These are phyloP conservation scores for Amblyopsis rosae DNA, from an alignment of 2,113 vertebrate genomes.

Conservation along the genomic window DNA sequence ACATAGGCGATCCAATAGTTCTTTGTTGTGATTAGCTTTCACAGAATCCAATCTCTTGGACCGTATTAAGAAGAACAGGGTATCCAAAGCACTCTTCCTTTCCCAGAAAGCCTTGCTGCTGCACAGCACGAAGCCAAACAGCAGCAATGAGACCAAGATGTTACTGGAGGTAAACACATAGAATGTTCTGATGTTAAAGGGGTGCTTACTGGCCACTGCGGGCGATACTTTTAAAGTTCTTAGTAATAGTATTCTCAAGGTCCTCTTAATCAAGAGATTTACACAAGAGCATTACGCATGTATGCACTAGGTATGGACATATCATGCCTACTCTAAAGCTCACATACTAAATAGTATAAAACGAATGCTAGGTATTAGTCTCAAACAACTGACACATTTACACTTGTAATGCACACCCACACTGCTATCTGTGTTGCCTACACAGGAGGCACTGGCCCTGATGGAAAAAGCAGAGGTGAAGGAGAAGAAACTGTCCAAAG, in stretches of 20 bases:
- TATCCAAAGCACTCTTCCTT: slow-evolving; percentile 87
- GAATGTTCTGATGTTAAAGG: too few relatives aligned
- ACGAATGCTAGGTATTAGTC: too few relatives aligned
- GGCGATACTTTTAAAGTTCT: too few relatives aligned
- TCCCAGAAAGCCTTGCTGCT: slow-evolving; percentile 83
- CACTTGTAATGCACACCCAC: too few relatives aligned
- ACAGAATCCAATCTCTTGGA: slow-evolving; percentile 78
- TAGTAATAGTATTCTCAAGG: too few relatives aligned
- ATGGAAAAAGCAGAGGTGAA: slow-evolving; percentile 84
- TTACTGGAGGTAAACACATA: slow-evolving; percentile 81
- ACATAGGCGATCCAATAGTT: not conserved
- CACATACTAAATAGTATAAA: too few relatives aligned
- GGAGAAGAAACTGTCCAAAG: slow-evolving; percentile 76
- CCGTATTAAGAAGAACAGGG: slow-evolving; percentile 86
- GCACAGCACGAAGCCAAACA: slow-evolving; percentile 57
- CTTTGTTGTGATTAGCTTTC: slow-evolving; percentile 49
- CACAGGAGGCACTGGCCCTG: slow-evolving; percentile 82
- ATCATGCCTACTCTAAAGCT: too few relatives aligned
- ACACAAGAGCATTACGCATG: too few relatives aligned
- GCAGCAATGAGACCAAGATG: slow-evolving; percentile 55
- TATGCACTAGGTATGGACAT: too few relatives aligned
- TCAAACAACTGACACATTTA: too few relatives aligned
- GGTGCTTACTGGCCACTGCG: too few relatives aligned
- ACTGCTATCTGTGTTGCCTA: slow-evolving; percentile 2
- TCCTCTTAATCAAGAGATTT: too few relatives aligned